These are phyloP conservation scores for Calyptomena viridis DNA, from an alignment of 2,113 vertebrate genomes.

Conservation along the genomic window DNA sequence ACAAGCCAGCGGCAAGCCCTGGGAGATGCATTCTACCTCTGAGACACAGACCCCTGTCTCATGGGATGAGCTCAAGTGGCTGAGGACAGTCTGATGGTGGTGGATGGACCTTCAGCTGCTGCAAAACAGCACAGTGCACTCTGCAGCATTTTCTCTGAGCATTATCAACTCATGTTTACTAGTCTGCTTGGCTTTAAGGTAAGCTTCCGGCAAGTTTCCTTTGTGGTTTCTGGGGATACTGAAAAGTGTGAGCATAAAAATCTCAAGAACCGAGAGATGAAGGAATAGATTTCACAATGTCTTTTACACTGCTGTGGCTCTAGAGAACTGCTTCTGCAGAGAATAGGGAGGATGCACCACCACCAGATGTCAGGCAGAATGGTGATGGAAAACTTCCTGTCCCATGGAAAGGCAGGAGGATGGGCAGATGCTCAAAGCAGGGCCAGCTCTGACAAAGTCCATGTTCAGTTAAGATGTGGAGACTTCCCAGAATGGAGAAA, in stretches of 20 bases:
- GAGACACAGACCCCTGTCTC: not conserved
- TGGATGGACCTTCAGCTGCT: not conserved
- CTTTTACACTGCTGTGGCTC: not conserved
- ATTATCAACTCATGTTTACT: not conserved
- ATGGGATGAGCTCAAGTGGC: fast-evolving
- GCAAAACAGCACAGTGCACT: too few relatives aligned
- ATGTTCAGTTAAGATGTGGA: not conserved
- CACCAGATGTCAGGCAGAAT: fast-evolving
- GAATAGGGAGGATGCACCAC: fast-evolving
- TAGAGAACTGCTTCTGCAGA: not conserved
- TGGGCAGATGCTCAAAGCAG: not conserved
- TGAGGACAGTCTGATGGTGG: too few relatives aligned
- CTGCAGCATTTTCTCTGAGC: not conserved
- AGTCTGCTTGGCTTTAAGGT: not conserved
- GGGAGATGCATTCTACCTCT: not conserved
- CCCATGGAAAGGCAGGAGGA: not conserved
- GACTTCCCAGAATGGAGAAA: not conserved
- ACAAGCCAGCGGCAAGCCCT: not conserved
- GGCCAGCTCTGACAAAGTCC: not conserved
- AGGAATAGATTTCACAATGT: not conserved
- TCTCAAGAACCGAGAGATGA: not conserved
- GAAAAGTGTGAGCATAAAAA: not conserved
- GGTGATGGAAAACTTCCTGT: not conserved
- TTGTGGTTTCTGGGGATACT: not conserved
- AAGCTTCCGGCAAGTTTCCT: not conserved